Conservation (phyloP, 2,888 invertebrate genomes). For the Zeuzera pyrina region DNA sequence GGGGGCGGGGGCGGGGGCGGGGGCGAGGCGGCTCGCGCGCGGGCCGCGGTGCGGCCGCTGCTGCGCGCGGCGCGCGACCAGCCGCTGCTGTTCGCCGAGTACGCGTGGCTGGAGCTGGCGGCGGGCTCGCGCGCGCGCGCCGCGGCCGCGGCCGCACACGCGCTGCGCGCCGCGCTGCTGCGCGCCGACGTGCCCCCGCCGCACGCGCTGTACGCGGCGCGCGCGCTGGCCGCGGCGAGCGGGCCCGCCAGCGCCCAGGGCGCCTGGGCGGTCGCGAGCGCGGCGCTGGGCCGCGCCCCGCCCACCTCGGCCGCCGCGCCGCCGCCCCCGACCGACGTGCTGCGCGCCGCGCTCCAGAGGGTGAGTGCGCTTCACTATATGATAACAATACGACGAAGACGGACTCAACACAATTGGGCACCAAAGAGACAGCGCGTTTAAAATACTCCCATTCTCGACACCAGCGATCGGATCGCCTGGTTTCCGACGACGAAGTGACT, state of each 20-base stretch:
- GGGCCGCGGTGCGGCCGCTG: slow-evolving; percentile 23
- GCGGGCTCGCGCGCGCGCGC: slow-evolving; percentile 15
- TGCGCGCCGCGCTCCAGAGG: slow-evolving; percentile 12
- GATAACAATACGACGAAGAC: no score
- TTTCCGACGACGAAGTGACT: no score
- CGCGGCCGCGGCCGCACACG: slow-evolving; percentile 13
- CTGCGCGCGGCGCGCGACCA: slow-evolving; percentile 19
- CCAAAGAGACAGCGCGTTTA: no score
- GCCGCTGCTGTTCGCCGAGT: slow-evolving; percentile 33
- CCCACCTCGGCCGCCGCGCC: slow-evolving; percentile 11
- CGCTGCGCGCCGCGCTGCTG: slow-evolving; percentile 17
- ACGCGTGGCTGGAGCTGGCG: slow-evolving; percentile 30
- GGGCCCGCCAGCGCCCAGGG: slow-evolving; percentile 17
- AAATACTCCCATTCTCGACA: no score
- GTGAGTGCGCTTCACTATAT: no score
- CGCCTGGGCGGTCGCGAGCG: slow-evolving; percentile 18
- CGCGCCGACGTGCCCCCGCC: slow-evolving; percentile 9
- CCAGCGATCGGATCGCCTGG: no score
- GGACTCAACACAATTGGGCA: no score
- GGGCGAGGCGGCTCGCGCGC: slow-evolving; percentile 19
- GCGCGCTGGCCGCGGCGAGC: slow-evolving; percentile 19
- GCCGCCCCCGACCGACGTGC: slow-evolving; percentile 10
- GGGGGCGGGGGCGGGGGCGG: slow-evolving; percentile 11
- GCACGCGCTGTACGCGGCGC: not conserved
- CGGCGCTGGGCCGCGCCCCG: slow-evolving; percentile 20